Base-by-base conservation (phyloP, 2,797 vertebrate species). In the Philypnodon macrostomus region DNA sequence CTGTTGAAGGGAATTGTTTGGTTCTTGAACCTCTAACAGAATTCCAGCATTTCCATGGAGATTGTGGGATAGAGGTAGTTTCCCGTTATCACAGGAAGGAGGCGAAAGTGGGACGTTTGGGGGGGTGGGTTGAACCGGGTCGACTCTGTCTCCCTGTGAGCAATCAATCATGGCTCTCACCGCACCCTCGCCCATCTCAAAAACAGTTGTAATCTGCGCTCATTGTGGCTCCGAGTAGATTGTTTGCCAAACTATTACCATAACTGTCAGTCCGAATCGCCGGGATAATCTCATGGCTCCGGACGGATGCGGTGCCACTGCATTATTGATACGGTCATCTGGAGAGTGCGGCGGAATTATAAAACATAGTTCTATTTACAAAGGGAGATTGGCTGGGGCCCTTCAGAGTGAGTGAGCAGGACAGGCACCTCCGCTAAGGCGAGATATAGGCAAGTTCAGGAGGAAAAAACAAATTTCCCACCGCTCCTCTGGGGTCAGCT, bases 301-400 rank as follows among this genome's bases (percentile, higher is more conserved):
- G 88, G 94, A 95, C 93, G 94, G 92, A 94, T 95, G 94, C 70
- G 87, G 92, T 93, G 91, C 84, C 78, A 91, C 92, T 94, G 94
- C 92, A 94, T 98, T 98, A 97, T 96, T 97, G 95, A 98, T 97
- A 95, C 86, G 92, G 93, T 91, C 91, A 88, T 92, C 92, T 87
- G 81, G 83, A 70, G 91, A 91, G 93, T 91, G 92, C 92, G 78
- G 69, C 90, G 90, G 91, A 94, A 96, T 95, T 94, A 96, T 95
- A 96, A 98, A 96, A 94, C 94, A 95, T 94, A 90, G 93, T 92
- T 95, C 94, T 96, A 96, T 98, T 98, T 98, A 96, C 93, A 94
- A 93, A 97, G 93, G 91, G 91, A 95, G 94, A 98, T 97, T 96
- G 94, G 92, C 91, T 92, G 84, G 92, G n/a, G 93, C 93, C 90